Evolutionary conservation across 2,888 invertebrate species (phyloP).

Genomic region (Dryococelus australis): DNA sequence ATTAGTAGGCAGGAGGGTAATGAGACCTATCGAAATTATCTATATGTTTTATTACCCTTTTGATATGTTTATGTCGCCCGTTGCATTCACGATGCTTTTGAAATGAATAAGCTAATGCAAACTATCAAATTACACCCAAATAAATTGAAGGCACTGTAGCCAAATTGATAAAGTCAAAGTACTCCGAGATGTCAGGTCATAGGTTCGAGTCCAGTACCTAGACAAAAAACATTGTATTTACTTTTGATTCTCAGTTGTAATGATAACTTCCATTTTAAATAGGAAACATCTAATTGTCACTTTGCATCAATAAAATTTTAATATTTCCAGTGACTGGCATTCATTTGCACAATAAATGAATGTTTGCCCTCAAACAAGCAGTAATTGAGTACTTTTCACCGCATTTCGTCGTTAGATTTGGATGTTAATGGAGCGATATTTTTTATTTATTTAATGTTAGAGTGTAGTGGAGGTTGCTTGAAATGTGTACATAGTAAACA

Average conservation of each 20-base stretch:
- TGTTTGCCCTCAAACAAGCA: background rate
- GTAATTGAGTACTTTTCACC: background rate
- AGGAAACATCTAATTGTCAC: background rate
- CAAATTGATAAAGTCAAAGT: background rate
- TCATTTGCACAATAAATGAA: background rate
- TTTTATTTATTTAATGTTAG: no score
- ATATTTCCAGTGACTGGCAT: background rate
- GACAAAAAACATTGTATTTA: background rate
- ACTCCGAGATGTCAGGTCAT: background rate
- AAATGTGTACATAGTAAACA: no score
- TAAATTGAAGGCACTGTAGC: background rate
- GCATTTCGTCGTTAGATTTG: no score
- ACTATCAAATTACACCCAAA: background rate
- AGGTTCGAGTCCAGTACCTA: background rate
- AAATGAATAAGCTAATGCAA: no score
- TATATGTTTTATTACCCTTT: background rate
- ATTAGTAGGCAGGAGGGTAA: background rate
- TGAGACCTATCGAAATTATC: slow-evolving; percentile 18
- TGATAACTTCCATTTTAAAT: background rate
- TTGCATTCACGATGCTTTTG: background rate
- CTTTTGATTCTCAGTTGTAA: no score
- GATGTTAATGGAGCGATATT: no score
- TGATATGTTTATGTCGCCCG: background rate
- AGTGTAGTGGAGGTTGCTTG: no score
- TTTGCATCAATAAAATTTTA: background rate